These are phyloP conservation scores for Pluvialis apricaria DNA, from an alignment of 2,113 vertebrate genomes.

Conservation along the genomic window DNA sequence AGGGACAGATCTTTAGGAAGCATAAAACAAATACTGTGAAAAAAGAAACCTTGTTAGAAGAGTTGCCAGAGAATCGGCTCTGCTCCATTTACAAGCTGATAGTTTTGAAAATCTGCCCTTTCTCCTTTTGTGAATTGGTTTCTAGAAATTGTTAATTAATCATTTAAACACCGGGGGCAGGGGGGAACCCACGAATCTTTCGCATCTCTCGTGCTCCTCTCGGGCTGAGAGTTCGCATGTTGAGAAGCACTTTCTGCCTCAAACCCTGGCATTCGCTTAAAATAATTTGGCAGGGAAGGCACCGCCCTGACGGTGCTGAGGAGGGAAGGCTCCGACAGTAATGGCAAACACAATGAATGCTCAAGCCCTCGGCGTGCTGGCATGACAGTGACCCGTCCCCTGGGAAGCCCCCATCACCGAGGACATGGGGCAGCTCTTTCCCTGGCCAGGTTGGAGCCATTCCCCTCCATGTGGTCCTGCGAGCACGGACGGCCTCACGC, in stretches of 20 bases:
- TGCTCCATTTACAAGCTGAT: slow-evolving; percentile 39
- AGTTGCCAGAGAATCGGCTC: slow-evolving; percentile 8
- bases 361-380: accelerated
- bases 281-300: not conserved
- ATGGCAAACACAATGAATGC: too few species aligned
- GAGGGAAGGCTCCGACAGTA: not conserved
- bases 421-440: not conserved
- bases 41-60: slow-evolving; percentile 42
- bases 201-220: not conserved
- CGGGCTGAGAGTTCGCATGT: not conserved
- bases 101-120: slow-evolving; percentile 37
- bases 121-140: slow-evolving; percentile 16
- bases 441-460: not conserved
- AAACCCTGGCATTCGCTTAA: not conserved
- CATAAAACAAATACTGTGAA: slow-evolving; percentile 48
- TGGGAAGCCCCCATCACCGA: not conserved
- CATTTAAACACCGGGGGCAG: not conserved
- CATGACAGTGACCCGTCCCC: not conserved
- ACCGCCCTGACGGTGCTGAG: accelerated
- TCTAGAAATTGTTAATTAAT: slow-evolving; percentile 48
- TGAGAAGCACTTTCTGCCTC: not conserved
- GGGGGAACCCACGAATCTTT: not conserved
- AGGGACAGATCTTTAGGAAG: slow-evolving; percentile 52
- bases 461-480: not conserved
- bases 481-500: accelerated